Conservation (phyloP, 1,140 invertebrate species). For the Bombus soroeensis region DNA sequence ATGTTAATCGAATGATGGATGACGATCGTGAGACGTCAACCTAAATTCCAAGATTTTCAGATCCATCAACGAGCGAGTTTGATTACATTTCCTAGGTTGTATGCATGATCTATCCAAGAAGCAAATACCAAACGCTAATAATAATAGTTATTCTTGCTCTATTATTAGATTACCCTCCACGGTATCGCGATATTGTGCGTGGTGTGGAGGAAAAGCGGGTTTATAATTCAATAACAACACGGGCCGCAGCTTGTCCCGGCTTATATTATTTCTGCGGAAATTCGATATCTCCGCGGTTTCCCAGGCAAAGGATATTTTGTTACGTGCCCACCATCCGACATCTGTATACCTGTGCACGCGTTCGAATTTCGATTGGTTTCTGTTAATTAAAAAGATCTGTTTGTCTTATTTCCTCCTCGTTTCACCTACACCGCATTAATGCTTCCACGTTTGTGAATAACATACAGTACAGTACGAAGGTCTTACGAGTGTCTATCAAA, state of each 20-base stretch:
- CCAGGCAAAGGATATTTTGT: slow-evolving; percentile 44
- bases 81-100: neutral
- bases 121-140: neutral
- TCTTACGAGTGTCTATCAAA: no score
- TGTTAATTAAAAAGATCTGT: neutral
- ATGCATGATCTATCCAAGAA: neutral
- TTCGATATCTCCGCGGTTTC: slow-evolving; percentile 50
- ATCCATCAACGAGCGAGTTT: neutral
- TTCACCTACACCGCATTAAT: neutral
- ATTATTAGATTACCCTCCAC: slow-evolving; percentile 20
- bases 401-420: neutral
- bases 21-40: neutral
- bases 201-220: slow-evolving; percentile 35
- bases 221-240: slow-evolving; percentile 53
- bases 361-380: neutral
- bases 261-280: slow-evolving; percentile 47
- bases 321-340: neutral
- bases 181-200: slow-evolving; percentile 13
- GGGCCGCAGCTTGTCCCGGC: neutral
- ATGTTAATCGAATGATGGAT: slow-evolving; percentile 8
- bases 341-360: neutral
- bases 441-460: neutral
- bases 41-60: neutral
- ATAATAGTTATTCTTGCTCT: slow-evolving; percentile 37
- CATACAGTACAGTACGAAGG: no score